Base-by-base conservation (phyloP, 2,888 invertebrate species). In the Cryptocephalus moraei region DNA sequence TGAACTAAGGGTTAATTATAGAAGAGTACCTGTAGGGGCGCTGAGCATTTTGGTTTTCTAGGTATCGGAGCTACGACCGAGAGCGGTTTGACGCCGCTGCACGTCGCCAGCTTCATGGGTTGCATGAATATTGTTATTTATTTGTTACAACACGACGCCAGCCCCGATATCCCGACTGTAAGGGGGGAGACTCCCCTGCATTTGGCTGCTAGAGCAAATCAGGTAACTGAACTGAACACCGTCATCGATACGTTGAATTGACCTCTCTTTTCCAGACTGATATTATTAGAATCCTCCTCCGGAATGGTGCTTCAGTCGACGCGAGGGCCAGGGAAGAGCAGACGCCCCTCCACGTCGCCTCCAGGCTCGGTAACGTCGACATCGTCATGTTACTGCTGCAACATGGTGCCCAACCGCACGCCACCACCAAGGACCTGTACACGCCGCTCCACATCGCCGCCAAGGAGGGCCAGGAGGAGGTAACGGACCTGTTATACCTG, bases 71-170 rank as follows among this genome's bases (percentile, higher is more conserved):
- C 83, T 6, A 84, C 83, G 1, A 84, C 84, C 0, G 84, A 84
- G 57, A 82, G 82, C 31, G 97, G 97, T 0, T 75, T 99, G 57
- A 96, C 96, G 2, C 95, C 96, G 0, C 78, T 99, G 31, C 97
- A 99, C 74, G 97, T 97, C 51, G 95, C 96, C 8, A 87, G 94
- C 59, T 97, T 99, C 76, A 97, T 99, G 96, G 97, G 97, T 49
- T 95, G 95, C 72, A 93, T 96, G 91, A 95, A 96, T 75, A 96
- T 99, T 65, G 96, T 96, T 54, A 87, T 97, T 63, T 94, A 90
- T 73, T 76, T 99, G 66, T 79, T 97, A 52, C 91, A 92, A 72
- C 86, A 94, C 62, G 92, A 93, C 53, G 95, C 95, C 13, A 86
- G 85, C 64, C 90, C 93, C 1, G 95, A 97, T 74, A 86, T 91